These are phyloP conservation scores for Tachystola acroxantha DNA, from an alignment of 2,888 invertebrate genomes.

Conservation along the genomic window DNA sequence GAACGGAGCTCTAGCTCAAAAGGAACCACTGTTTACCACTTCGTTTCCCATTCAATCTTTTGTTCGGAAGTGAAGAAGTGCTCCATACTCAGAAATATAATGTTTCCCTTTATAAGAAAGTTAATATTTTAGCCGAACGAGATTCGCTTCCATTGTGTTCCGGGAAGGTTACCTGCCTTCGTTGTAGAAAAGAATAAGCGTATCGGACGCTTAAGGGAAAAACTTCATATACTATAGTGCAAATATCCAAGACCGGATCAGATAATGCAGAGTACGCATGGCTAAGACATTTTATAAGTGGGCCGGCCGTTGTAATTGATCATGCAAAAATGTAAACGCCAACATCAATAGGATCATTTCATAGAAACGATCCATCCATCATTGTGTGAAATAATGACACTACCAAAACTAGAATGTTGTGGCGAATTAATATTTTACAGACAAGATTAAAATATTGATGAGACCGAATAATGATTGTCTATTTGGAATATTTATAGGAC, in stretches of 20 bases:
- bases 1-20: constrained; percentile 38
- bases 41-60: constrained; percentile 69
- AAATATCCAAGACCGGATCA: constrained; percentile 45
- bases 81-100: constrained; percentile 71
- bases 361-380: constrained; percentile 17
- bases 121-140: constrained; percentile 74
- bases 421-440: no score
- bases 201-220: constrained; percentile 53
- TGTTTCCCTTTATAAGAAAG: constrained; percentile 68
- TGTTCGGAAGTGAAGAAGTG: constrained; percentile 76
- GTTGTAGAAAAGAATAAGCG: constrained; percentile 54
- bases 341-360: constrained; percentile 11
- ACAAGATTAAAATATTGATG: no score
- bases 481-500: no score
- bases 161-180: constrained; percentile 62
- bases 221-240: constrained; percentile 45
- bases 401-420: background rate
- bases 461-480: no score
- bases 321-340: constrained; percentile 27
- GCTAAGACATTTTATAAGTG: constrained; percentile 43
- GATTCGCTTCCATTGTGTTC: constrained; percentile 60
- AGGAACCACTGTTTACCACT: constrained; percentile 72
- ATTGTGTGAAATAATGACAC: constrained; percentile 4
- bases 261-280: constrained; percentile 38
- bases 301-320: constrained; percentile 63